Evolutionary conservation across 2,888 invertebrate species (phyloP), one percentile per base, ranked within the genome.

Genomic region (Oligia latruncula): DNA sequence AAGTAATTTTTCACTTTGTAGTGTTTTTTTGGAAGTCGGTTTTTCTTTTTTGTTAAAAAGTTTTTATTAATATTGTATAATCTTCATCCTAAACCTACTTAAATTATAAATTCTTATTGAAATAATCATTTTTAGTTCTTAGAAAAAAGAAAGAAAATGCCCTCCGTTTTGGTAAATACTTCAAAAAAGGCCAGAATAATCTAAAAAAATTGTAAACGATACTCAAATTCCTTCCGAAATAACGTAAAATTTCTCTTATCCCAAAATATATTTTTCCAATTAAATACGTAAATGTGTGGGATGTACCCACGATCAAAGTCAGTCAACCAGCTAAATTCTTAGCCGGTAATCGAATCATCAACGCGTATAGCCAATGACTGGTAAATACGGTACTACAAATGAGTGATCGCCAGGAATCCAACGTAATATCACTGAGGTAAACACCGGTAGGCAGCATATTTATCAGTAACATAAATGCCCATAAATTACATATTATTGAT

Each of bases 401-500:
- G 84, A 77, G 52, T 80, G 78, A 76, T 70, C 58, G 58, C 64
- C 71, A 76, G 72, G 64, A 71, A 79, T 87, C n/a, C 65, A 65
- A 74, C 64, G 71, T 62, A 80, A 80, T 79, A 70, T 74, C 29
- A 64, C 70, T 72, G 73, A 71, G 82, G 87, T 84, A 82, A 82
- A 82, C 77, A 87, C 88, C 81, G 74, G 40, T 78, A 85, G 78
- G 86, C 82, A 88, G 43, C 77, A 85, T 83, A 86, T 90, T 87
- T 88, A 90, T 88, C 88, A 90, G 90, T 88, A 88, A 77, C 68
- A 85, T 84, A 86, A 88, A 87, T 72, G 71, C 58, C 75, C 81
- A 87, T 91, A 90, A 90, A 91, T 90, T 84, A 81, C 70, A n/a
- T 74, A 87, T 81, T 88, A 49, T 23, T 84, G 67, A 91, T 91